phyloP scores from a whole-genome alignment of 2,113 vertebrate genomes.

The Lagenorhynchus albirostris region DNA sequence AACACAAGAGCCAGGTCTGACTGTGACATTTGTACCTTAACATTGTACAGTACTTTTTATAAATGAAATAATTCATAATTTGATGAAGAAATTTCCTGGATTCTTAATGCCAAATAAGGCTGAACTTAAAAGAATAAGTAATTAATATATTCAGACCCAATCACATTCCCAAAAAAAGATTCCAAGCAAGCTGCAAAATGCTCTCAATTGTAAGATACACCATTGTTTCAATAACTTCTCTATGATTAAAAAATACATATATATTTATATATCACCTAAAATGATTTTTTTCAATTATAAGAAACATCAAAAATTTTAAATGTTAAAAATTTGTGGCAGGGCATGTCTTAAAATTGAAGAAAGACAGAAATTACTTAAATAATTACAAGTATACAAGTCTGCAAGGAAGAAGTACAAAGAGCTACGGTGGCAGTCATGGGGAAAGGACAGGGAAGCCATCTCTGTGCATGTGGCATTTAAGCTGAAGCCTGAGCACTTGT shows the following conservation, averaged over 20 bases:
- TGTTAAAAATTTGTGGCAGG: background rate
- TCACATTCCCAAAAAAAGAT: background rate
- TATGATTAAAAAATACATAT: background rate
- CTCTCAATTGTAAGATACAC: background rate
- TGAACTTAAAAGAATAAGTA: background rate
- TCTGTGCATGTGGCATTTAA: background rate
- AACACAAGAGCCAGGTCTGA: background rate
- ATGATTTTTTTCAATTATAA: background rate
- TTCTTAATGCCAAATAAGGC: background rate
- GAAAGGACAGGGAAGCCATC: background rate
- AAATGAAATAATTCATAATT: background rate
- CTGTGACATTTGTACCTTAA: background rate
- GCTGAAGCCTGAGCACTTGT: background rate
- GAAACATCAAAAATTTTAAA: background rate
- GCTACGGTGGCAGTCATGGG: no score
- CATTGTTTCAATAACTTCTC: background rate
- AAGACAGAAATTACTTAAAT: conserved; percentile 2
- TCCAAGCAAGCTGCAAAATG: background rate
- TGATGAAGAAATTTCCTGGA: background rate
- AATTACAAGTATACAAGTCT: background rate
- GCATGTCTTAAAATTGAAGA: background rate
- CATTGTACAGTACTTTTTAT: background rate
- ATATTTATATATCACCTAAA: background rate
- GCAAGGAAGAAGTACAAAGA: background rate
- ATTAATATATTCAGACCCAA: background rate